These are phyloP conservation scores for Anolis carolinensis DNA, from an alignment of 2,113 vertebrate species.

Conservation along the genomic window DNA sequence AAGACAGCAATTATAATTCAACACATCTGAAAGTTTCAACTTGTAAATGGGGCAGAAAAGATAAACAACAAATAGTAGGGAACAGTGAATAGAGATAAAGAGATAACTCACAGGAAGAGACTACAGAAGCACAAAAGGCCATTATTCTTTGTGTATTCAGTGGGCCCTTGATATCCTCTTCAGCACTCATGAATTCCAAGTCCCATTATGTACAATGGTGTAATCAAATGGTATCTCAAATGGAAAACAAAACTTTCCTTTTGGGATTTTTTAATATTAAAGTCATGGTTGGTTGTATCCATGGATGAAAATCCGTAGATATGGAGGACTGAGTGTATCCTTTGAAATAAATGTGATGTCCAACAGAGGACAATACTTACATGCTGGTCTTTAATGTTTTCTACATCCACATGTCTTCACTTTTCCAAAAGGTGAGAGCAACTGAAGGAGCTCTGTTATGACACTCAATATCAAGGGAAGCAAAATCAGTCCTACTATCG, in stretches of 20 bases:
- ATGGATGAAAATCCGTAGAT: too few relatives aligned
- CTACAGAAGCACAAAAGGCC: not conserved
- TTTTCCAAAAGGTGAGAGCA: not conserved
- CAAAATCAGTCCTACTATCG: too few relatives aligned
- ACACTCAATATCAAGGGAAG: not conserved
- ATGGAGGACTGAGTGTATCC: too few relatives aligned
- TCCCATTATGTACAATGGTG: too few relatives aligned
- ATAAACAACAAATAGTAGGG: not conserved
- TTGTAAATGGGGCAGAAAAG: not conserved
- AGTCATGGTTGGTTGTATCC: too few relatives aligned
- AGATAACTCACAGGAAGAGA: not conserved
- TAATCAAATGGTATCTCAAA: too few relatives aligned
- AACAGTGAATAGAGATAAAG: not conserved
- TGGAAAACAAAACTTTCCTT: too few relatives aligned
- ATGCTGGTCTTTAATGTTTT: not conserved
- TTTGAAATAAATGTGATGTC: not conserved
- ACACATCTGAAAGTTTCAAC: not conserved
- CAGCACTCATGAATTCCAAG: too few relatives aligned
- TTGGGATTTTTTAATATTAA: too few relatives aligned
- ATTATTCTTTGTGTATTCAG: too few relatives aligned
- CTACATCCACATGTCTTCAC: not conserved
- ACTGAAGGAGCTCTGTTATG: not conserved
- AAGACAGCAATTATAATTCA: not conserved
- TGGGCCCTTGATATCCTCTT: too few relatives aligned
- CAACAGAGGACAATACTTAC: not conserved